Evolutionary conservation across 2,113 vertebrate genomes (phyloP).

Genomic region (Leptobrachium ailaonicum): DNA sequence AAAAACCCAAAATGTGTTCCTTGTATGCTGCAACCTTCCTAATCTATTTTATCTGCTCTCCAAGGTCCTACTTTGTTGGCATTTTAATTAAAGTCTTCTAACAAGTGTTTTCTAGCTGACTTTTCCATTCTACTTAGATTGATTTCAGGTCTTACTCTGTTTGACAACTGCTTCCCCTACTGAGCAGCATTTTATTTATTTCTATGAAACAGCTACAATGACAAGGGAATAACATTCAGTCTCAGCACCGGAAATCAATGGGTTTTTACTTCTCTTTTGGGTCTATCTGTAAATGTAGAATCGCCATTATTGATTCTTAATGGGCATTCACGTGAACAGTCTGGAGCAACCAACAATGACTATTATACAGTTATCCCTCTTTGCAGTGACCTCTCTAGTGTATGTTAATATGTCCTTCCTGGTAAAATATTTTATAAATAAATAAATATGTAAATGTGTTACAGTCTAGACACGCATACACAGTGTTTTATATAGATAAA

Average conservation of each 20-base stretch:
- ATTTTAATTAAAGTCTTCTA: conserved; percentile 50
- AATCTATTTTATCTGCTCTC: conserved; percentile 44
- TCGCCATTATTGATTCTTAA: conserved; percentile 24
- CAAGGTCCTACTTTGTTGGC: conserved; percentile 30
- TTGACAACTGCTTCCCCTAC: conserved; percentile 42
- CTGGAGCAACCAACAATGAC: not conserved
- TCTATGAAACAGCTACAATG: conserved; percentile 13
- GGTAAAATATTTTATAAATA: too few relatives aligned
- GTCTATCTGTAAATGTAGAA: conserved; percentile 3
- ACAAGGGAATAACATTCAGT: conserved; percentile 3
- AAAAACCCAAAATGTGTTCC: conserved; percentile 9
- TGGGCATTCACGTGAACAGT: conserved; percentile 4
- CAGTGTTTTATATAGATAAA: too few relatives aligned
- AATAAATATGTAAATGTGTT: too few relatives aligned
- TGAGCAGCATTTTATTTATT: conserved; percentile 40
- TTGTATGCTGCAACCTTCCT: conserved; percentile 19
- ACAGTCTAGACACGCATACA: too few relatives aligned
- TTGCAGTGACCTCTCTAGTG: too few relatives aligned
- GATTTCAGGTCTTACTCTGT: conserved; percentile 41
- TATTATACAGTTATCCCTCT: not conserved
- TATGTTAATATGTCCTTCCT: too few relatives aligned
- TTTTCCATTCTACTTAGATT: conserved; percentile 45
- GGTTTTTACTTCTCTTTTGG: conserved; percentile 16
- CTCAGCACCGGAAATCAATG: conserved; percentile 16
- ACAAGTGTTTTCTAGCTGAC: conserved; percentile 46